Percentiles rank a stretch among this genome's conserved stretches.
Evolutionary conservation across 2,797 vertebrate genomes (phyloP).

Genomic region (Phaenicophaeus curvirostris): DNA sequence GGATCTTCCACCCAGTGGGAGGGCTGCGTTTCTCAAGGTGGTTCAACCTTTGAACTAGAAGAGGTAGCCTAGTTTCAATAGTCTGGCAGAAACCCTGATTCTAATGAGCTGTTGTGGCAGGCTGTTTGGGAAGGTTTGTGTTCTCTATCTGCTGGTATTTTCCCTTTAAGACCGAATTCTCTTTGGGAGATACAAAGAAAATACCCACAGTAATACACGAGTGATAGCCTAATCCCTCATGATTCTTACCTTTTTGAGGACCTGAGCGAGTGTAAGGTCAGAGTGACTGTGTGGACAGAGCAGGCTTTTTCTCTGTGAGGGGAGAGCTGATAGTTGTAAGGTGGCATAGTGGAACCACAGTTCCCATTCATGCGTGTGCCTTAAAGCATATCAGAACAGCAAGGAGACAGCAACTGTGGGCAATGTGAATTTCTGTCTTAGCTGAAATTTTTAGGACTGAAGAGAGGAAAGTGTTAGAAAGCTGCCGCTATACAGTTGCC

Average conservation of each 20-base stretch:
- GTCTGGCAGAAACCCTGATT: neutral
- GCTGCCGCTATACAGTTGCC: neutral
- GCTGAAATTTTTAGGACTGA: neutral
- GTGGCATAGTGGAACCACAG: neutral
- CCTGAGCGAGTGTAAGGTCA: neutral
- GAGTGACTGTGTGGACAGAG: neutral
- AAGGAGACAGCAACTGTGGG: neutral
- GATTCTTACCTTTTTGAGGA: neutral
- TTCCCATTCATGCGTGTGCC: neutral
- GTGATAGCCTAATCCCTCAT: neutral
- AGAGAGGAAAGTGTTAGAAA: neutral
- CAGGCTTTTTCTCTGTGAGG: neutral
- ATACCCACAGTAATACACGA: rapidly evolving
- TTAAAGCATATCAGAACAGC: neutral
- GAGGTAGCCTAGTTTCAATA: neutral
- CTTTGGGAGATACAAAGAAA: neutral
- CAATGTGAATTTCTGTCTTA: neutral
- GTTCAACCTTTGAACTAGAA: neutral
- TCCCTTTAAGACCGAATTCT: neutral
- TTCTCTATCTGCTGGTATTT: neutral
- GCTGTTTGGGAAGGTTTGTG: neutral
- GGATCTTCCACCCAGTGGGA: neutral
- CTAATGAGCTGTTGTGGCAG: neutral
- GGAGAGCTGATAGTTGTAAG: neutral
- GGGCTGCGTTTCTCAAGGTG: neutral